Conservation (phyloP, 2,113 vertebrate species). For the Alligator sinensis region DNA sequence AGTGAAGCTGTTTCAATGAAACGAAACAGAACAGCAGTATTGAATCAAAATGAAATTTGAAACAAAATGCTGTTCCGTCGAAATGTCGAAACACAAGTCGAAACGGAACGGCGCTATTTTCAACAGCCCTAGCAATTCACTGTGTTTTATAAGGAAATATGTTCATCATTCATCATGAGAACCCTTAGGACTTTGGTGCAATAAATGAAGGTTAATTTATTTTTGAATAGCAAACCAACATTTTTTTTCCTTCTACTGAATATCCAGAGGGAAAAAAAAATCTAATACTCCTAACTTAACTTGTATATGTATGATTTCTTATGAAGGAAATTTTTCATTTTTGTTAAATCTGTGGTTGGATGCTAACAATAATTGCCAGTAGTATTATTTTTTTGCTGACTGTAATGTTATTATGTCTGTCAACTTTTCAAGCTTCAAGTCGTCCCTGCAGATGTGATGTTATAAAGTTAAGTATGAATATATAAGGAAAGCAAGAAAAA, state of each 20-base stretch:
- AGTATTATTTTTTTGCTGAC: not conserved
- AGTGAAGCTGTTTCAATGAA: no score
- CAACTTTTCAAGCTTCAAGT: not conserved
- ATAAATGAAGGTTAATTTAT: slow-evolving; percentile 15
- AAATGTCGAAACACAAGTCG: no score
- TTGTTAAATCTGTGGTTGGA: not conserved
- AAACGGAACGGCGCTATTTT: no score
- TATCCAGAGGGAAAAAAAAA: not conserved
- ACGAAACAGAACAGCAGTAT: no score
- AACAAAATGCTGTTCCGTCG: no score
- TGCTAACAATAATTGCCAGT: not conserved
- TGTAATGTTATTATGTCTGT: slow-evolving; percentile 11
- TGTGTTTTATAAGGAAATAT: not conserved
- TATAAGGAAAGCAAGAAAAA: slow-evolving; percentile 10
- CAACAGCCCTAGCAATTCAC: no score
- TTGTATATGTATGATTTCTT: not conserved
- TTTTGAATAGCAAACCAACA: not conserved
- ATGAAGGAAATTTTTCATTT: not conserved
- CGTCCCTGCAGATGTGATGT: not conserved
- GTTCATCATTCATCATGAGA: slow-evolving; percentile 24
- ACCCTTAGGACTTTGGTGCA: not conserved
- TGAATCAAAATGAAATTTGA: no score
- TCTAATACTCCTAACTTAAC: no score
- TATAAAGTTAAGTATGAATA: not conserved
- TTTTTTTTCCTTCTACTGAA: not conserved